Evolutionary conservation across 2,888 invertebrate species (phyloP).

Genomic region (Eristalis arbustorum): DNA sequence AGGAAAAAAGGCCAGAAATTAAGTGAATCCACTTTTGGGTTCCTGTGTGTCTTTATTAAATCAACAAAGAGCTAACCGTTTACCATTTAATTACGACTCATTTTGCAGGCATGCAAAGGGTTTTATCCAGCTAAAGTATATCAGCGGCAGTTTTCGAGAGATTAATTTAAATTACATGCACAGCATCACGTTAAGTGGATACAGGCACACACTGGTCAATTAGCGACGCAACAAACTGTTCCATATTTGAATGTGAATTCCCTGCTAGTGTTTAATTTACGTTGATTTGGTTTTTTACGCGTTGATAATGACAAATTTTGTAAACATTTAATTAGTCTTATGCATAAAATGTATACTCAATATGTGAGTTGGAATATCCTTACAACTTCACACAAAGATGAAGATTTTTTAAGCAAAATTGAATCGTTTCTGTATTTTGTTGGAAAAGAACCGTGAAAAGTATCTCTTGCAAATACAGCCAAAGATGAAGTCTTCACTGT

Average conservation of each 20-base stretch:
- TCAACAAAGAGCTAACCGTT: background rate
- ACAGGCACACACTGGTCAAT: constrained; percentile 1
- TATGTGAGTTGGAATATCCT: background rate
- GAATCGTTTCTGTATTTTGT: no score
- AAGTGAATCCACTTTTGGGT: background rate
- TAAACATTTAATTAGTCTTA: background rate
- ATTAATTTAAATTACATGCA: constrained; percentile 29
- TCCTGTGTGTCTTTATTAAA: background rate
- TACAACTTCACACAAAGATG: no score
- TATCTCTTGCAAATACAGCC: no score
- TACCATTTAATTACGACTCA: background rate
- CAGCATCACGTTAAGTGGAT: constrained; percentile 2
- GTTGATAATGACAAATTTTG: background rate
- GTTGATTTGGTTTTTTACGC: background rate
- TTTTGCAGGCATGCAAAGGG: background rate
- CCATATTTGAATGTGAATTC: background rate
- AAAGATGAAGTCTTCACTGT: no score
- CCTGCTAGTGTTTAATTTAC: background rate
- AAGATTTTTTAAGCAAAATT: no score
- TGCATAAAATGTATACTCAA: background rate
- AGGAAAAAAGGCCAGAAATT: background rate
- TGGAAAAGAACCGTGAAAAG: no score
- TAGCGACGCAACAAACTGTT: background rate
- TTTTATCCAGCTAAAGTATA: background rate
- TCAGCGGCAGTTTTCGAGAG: background rate